A percentile compares a stretch with the other conserved stretches of the same genome.
These are phyloP conservation scores for Scomber colias DNA, from an alignment of 2,113 vertebrate species.

Conservation along the genomic window DNA sequence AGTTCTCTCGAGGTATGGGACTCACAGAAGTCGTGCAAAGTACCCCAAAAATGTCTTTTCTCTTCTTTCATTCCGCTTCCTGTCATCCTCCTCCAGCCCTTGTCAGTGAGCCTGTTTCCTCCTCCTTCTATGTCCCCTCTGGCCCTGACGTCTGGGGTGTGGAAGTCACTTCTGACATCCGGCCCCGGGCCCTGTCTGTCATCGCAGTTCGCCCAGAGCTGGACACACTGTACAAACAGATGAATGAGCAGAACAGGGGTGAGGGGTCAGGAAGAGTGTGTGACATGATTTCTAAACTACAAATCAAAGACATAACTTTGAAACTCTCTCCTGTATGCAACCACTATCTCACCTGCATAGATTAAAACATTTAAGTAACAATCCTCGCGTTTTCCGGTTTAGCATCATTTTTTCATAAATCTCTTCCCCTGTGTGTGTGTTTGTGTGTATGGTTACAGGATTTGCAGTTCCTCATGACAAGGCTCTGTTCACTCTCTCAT, in stretches of 20 bases:
- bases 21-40: constrained; percentile 11
- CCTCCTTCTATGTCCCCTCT: constrained; percentile 66
- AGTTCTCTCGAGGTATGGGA: constrained; percentile 62
- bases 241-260: constrained; percentile 77
- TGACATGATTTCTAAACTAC: not conserved
- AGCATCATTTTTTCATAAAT: not conserved
- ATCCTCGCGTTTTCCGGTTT: not conserved
- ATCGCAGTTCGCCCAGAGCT: constrained; percentile 75
- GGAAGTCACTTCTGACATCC: constrained; percentile 68
- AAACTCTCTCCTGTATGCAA: not conserved
- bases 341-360: not conserved
- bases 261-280: constrained; percentile 53
- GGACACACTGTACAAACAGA: constrained; percentile 76
- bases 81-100: constrained; percentile 85
- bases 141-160: constrained; percentile 74
- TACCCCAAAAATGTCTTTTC: not conserved
- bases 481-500: constrained; percentile 71
- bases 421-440: constrained; percentile 2
- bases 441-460: constrained; percentile 63
- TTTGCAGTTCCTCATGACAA: constrained; percentile 76
- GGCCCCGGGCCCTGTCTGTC: constrained; percentile 75
- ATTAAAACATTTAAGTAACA: too few species aligned
- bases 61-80: constrained; percentile 41
- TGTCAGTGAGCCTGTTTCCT: constrained; percentile 80
- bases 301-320: constrained; percentile 5